Percentiles rank a stretch among this genome's conserved stretches.
These are phyloP conservation scores for Rachycentron canadum DNA, from an alignment of 2,797 vertebrate species.

Conservation along the genomic window DNA sequence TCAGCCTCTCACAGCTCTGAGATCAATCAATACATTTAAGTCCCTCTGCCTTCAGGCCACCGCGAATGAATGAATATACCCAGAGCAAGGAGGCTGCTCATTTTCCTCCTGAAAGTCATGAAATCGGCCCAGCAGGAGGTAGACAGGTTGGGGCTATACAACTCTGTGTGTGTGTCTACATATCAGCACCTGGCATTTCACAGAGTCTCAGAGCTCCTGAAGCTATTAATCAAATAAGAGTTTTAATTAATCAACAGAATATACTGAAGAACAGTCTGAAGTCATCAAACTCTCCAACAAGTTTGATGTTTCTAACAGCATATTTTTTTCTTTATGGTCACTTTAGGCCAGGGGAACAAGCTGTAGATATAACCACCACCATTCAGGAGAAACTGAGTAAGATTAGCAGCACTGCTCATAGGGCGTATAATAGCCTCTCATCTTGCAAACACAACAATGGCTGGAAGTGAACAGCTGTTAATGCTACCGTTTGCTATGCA, in stretches of 20 bases:
- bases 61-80: conserved; percentile 43
- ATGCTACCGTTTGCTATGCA: too few species aligned
- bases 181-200: neutral
- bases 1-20: conserved; percentile 62
- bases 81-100: conserved; percentile 34
- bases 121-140: conserved; percentile 34
- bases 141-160: neutral
- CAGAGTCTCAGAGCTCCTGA: neutral
- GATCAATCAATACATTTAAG: conserved; percentile 72
- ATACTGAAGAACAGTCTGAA: neutral
- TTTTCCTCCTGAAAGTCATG: conserved; percentile 50
- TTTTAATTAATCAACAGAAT: neutral
- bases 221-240: neutral
- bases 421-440: too few species aligned
- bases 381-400: neutral
- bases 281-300: neutral
- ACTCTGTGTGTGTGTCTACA: neutral
- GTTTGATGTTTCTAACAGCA: neutral
- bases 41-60: conserved; percentile 36
- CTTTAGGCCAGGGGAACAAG: too few species aligned
- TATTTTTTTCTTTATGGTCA: too few species aligned
- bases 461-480: too few species aligned
- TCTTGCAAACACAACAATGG: too few species aligned
- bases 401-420: too few species aligned
- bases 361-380: neutral